Evolutionary conservation across 2,797 vertebrate species (phyloP), one percentile per base, ranked within the genome.

Genomic region (Parotocinclus haroldoi): DNA sequence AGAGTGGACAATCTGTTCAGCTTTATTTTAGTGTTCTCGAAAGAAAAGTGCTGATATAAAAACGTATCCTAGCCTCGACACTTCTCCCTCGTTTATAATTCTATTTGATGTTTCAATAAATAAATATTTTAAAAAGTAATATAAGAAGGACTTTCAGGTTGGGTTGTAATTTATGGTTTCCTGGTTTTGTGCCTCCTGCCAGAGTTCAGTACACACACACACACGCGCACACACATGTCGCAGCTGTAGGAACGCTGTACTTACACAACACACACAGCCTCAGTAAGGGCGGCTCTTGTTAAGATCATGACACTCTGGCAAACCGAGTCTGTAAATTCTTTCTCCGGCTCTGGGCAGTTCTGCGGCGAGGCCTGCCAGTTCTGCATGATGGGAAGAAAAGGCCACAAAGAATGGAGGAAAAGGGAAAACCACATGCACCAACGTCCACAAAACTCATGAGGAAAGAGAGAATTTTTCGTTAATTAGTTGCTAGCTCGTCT

Each of bases 141-240:
- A 48, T 37, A 74, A 71, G 71, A 64, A 63, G 63, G 55, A 61
- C 40, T 69, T 76, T 65, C 60, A 77, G 71, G 38, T 69, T 66
- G 57, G 63, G 68, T 76, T 62, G 61, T 77, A 77, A 80, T 76
- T 77, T 66, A 78, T 68, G 72, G 72, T 69, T 78, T 78, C 63
- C 74, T 74, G 74, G 63, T 63, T 70, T 61, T 70, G 64, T 76
- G 73, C 53, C 68, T 69, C 4, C 51, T 66, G 58, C 54, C 63
- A 55, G 63, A 66, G 54, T 63, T 36, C 37, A 61, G 46, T 65
- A 42, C 57, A 71, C 64, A 74, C 59, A 60, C 42, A 69, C 52
- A 37, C 51, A 59, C 27, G 27, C 27, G 27, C 27, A 27, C 27
- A 27, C 27, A 27, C 27, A 27, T 27, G 48, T 60, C 58, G 12